A percentile compares a stretch with the other conserved stretches of the same genome.
phyloP scores from a whole-genome alignment of 2,797 vertebrate species.

The Oophaga sylvatica region DNA sequence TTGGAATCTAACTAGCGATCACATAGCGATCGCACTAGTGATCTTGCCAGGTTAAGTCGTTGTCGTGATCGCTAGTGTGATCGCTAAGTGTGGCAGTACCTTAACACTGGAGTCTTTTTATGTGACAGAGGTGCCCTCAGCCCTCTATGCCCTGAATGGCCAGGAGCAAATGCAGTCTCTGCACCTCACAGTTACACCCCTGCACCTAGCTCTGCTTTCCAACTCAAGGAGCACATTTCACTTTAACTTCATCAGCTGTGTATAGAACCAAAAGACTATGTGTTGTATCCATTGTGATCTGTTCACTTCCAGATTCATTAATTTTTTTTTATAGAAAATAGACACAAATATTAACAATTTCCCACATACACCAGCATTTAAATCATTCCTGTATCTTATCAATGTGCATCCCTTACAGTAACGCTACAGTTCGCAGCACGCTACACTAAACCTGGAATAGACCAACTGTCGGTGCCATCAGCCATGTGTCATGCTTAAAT shows the following conservation, averaged over 20 bases:
- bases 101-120: too few species aligned
- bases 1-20: too few species aligned
- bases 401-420: background rate
- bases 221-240: too few species aligned
- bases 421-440: conserved; percentile 12
- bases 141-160: too few species aligned
- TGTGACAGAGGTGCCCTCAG: too few species aligned
- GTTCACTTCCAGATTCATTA: background rate
- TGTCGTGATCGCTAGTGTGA: too few species aligned
- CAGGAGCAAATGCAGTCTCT: too few species aligned
- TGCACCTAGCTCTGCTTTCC: too few species aligned
- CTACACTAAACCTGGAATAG: background rate
- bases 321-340: background rate
- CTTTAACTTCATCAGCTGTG: background rate
- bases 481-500: conserved; percentile 20
- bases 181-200: background rate
- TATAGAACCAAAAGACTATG: background rate
- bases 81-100: too few species aligned
- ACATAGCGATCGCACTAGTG: too few species aligned
- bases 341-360: background rate
- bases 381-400: conserved; percentile 15
- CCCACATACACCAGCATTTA: background rate
- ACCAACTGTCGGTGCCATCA: conserved; percentile 5
- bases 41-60: too few species aligned
- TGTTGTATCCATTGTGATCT: background rate